Conservation (phyloP, 2,797 vertebrate species). For the Mallotus villosus region DNA sequence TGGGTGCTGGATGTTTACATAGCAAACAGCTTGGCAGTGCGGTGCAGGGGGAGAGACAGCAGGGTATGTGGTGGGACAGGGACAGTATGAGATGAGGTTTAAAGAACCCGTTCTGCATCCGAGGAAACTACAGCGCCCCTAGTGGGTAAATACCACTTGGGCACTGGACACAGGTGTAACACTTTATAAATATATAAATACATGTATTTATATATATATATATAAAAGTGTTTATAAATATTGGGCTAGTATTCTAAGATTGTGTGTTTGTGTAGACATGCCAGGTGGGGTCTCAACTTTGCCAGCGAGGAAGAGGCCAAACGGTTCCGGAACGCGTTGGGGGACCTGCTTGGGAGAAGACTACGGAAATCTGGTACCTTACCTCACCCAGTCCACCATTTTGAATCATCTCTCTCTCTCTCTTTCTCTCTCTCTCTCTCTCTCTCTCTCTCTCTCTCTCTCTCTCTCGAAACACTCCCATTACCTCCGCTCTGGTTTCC, state of each 20-base stretch:
- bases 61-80: no score
- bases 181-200: no score
- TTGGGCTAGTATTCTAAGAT: not conserved
- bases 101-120: no score
- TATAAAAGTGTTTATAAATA: no score
- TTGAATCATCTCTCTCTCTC: not conserved
- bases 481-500: no score
- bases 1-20: conserved; percentile 23
- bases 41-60: not conserved
- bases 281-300: conserved; percentile 96
- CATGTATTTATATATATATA: no score
- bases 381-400: conserved; percentile 8
- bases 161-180: no score
- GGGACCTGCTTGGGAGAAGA: conserved; percentile 79
- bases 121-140: no score
- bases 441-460: conserved; percentile 7
- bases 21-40: conserved; percentile 24
- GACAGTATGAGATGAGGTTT: no score
- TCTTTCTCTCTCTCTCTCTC: conserved; percentile 7
- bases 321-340: conserved; percentile 77
- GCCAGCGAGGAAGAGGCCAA: conserved; percentile 93
- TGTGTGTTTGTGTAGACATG: conserved; percentile 62
- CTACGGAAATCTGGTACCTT: conserved; percentile 88
- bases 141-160: no score
- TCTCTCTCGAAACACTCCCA: not conserved